Conservation (phyloP, 2,113 vertebrate species). For the human (Homo sapiens) region GRCh38 chr16:74727001-74727500, state of each 20-base stretch:
- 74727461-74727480: background rate
- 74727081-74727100: background rate
- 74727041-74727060: background rate
- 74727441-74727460: background rate
- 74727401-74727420: background rate
- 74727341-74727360: constrained; percentile 96
- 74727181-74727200: background rate
- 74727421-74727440: background rate
- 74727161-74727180: background rate
- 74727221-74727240: constrained; percentile 18
- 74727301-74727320: constrained; percentile 98
- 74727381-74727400: constrained; percentile 88
- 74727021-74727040: background rate
- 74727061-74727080: background rate
- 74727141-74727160: background rate
- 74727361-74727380: constrained; percentile 97
- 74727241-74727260: constrained; percentile 95
- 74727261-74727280: constrained; percentile 91
- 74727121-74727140: background rate
- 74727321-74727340: constrained; percentile 95
- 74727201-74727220: background rate
- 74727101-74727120: background rate
- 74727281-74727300: constrained; percentile 95
- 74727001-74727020: background rate
- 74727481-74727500: background rate